Evolutionary conservation across 2,113 vertebrate genomes (phyloP).

Genomic region (Pituophis catenifer): DNA sequence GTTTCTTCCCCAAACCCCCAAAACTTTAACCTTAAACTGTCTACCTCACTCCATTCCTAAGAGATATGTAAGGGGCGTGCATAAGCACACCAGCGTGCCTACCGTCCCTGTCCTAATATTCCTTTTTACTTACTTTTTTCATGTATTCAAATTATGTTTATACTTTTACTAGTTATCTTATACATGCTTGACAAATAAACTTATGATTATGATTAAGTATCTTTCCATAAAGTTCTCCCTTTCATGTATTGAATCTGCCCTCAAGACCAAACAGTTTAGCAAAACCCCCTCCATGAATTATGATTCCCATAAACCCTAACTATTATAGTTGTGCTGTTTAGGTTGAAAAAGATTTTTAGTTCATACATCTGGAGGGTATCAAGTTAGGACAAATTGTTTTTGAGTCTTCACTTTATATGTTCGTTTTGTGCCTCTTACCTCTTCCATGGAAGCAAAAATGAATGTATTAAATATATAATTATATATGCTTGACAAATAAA

Average conservation of each 20-base stretch:
- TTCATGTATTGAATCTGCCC: neutral
- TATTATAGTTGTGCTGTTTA: neutral
- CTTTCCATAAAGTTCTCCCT: neutral
- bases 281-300: neutral
- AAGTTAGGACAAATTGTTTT: neutral
- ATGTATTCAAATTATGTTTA: no score
- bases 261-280: neutral
- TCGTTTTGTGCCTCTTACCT: neutral
- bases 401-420: neutral
- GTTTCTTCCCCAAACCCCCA: no score
- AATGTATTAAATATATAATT: neutral
- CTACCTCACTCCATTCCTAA: no score
- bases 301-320: neutral
- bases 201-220: neutral
- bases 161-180: no score
- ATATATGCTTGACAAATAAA: no score
- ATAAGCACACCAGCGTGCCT: no score
- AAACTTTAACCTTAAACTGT: no score
- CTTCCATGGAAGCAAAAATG: neutral
- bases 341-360: neutral
- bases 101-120: no score
- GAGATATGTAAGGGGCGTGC: no score
- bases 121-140: no score
- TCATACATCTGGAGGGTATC: neutral
- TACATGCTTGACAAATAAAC: no score